Base-by-base conservation (phyloP, 2,888 invertebrate species). In the Sympetrum striolatum region DNA sequence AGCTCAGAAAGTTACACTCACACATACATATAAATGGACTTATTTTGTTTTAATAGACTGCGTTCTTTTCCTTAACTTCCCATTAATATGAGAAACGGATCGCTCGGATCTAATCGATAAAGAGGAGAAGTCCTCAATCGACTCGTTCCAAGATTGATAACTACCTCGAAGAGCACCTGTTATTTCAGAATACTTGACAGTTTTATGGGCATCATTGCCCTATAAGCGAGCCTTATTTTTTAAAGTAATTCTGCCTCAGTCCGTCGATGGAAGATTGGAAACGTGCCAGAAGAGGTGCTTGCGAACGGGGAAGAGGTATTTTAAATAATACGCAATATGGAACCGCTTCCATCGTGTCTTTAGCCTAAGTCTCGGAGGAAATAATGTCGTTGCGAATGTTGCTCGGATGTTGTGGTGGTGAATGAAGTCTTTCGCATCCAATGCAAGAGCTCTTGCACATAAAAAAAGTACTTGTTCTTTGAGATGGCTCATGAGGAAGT, bases 341-440 rank as follows among this genome's bases (percentile, higher is more conserved):
- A 35, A 31, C 18, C 58, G 37, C 37, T 58, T 60, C 60, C 58
- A 86, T 86, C 73, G 35, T 25, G 58, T 58, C 18, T 60, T 35
- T 35, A 18, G 53, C 15, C 22, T n/a, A 12, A 14, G 82, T 86
- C 86, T 58, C 60, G 35, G 37, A 60, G 58, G 60, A 86, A 60
- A 53, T 12, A 53, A 18, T 48, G 31, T 18, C 31, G n/a, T 35
- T 58, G 35, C 53, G 53, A 44, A 81, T 39, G 44, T 2, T 25
- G 37, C 37, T 60, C 58, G 35, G 58, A 8, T 6, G 18, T 60
- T 22, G 35, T 31, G 53, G 53, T 58, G 14, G 35, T 35, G 86
- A 86, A 86, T 86, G 86, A 86, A 86, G 60, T 73, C n/a, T 73
- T 31, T 73, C 73, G 18, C 12, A 73, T 31, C 73, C 73, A 73